Conservation (phyloP, 2,888 invertebrate genomes). For the Leptinotarsa tumamoca region DNA sequence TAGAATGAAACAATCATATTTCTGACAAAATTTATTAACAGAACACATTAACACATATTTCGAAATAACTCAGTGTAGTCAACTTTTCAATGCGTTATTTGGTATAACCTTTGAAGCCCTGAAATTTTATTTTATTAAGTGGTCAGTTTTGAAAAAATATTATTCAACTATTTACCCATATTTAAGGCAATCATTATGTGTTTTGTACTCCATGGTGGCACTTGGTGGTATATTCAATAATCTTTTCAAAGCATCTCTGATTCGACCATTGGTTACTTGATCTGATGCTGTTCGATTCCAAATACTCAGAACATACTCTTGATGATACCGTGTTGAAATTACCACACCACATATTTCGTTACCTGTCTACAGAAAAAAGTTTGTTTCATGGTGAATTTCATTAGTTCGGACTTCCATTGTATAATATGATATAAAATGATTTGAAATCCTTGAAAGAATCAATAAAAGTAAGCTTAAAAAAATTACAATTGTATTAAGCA, state of each 20-base stretch:
- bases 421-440: too few species aligned
- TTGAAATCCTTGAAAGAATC: too few species aligned
- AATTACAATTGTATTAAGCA: too few species aligned
- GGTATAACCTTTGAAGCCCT: constrained; percentile 63
- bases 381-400: too few species aligned
- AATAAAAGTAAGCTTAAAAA: too few species aligned
- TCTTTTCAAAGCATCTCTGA: constrained; percentile 93
- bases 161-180: constrained; percentile 63
- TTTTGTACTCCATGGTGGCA: constrained; percentile 95
- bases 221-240: constrained; percentile 94
- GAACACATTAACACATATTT: constrained; percentile 13
- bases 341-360: constrained; percentile 99
- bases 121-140: constrained; percentile 44
- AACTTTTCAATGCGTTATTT: constrained; percentile 62
- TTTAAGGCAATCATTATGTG: constrained; percentile 85
- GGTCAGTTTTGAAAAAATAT: not conserved
- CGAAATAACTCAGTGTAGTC: constrained; percentile 49
- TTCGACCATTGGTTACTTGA: constrained; percentile 87
- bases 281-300: constrained; percentile 98
- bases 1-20: constrained; percentile 1
- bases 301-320: constrained; percentile 95
- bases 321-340: constrained; percentile 93
- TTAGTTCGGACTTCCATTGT: too few species aligned
- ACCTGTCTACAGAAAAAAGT: constrained; percentile 71
- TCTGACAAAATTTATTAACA: constrained; percentile 16